Evolutionary conservation across 2,888 invertebrate species (phyloP).

Genomic region (Odontomyia ornata): DNA sequence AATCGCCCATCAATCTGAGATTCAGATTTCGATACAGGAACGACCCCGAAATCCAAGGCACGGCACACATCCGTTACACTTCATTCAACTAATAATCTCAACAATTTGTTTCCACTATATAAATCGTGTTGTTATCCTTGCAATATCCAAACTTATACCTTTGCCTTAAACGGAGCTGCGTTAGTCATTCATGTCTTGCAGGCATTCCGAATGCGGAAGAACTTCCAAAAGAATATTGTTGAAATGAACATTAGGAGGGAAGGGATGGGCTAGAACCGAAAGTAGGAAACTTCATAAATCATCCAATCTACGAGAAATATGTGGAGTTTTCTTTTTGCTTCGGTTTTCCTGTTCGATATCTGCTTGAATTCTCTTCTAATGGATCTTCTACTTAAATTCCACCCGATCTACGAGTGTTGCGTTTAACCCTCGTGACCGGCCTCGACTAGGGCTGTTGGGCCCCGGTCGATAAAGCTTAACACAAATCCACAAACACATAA

Average conservation of each 20-base stretch:
- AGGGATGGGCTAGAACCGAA: conserved; percentile 40
- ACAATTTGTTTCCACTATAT: conserved; percentile 43
- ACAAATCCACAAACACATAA: not conserved
- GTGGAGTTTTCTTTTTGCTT: not conserved
- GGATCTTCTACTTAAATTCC: conserved; percentile 10
- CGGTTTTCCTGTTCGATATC: conserved; percentile 28
- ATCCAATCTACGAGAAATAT: conserved; percentile 42
- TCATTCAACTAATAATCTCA: conserved; percentile 30
- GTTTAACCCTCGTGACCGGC: not conserved
- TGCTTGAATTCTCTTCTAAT: conserved; percentile 38
- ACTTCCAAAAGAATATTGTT: conserved; percentile 19
- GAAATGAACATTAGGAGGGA: conserved; percentile 20
- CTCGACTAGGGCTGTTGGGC: not conserved
- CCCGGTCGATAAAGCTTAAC: conserved; percentile 17
- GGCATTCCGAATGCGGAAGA: not conserved
- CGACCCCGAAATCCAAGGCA: not conserved
- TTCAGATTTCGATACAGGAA: not conserved
- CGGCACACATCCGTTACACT: not conserved
- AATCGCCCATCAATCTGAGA: conserved; percentile 29
- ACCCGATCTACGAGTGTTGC: not conserved
- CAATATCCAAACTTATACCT: conserved; percentile 23
- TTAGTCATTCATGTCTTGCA: conserved; percentile 23
- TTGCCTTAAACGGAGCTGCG: not conserved
- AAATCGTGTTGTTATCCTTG: conserved; percentile 41
- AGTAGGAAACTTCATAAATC: conserved; percentile 43